Evolutionary conservation across 2,888 invertebrate species (phyloP).

Genomic region (Colletes collaris): DNA sequence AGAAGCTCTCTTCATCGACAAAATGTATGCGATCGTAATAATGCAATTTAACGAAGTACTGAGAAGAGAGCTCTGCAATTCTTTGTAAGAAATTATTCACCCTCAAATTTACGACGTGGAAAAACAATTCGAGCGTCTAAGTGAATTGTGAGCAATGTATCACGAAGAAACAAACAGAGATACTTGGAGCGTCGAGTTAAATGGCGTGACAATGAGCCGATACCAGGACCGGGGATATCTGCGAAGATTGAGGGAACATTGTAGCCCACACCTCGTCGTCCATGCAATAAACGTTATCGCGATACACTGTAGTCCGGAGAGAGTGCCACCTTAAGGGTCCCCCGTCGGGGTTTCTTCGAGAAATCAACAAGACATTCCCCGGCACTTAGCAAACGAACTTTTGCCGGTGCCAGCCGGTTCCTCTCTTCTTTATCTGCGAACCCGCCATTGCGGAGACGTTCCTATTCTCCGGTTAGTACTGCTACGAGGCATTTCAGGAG

Average conservation of each 20-base stretch:
- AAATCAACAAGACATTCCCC: conserved; percentile 43
- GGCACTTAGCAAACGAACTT: conserved; percentile 41
- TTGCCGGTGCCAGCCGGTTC: conserved; percentile 1
- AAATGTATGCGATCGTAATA: no score
- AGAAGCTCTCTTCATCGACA: no score
- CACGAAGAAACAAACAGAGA: neutral
- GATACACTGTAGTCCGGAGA: conserved; percentile 27
- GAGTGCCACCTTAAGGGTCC: conserved; percentile 31
- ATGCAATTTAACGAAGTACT: no score
- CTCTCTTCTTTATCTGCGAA: conserved; percentile 21
- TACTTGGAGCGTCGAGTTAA: conserved; percentile 3
- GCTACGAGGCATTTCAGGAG: conserved; percentile 34
- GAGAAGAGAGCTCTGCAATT: no score
- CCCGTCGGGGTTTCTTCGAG: conserved; percentile 21
- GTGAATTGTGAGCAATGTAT: no score
- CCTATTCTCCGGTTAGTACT: conserved; percentile 12
- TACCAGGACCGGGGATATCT: conserved; percentile 14
- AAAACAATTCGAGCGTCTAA: no score
- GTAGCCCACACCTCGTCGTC: conserved; percentile 40
- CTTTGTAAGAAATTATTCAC: no score
- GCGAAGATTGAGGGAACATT: conserved; percentile 34
- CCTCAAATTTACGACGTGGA: neutral
- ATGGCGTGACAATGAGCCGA: conserved; percentile 37
- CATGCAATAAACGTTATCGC: conserved; percentile 58
- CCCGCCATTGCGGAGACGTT: conserved; percentile 7